Evolutionary conservation across 2,113 vertebrate genomes (phyloP).

Genomic region (Hippocampus mohnikei): DNA sequence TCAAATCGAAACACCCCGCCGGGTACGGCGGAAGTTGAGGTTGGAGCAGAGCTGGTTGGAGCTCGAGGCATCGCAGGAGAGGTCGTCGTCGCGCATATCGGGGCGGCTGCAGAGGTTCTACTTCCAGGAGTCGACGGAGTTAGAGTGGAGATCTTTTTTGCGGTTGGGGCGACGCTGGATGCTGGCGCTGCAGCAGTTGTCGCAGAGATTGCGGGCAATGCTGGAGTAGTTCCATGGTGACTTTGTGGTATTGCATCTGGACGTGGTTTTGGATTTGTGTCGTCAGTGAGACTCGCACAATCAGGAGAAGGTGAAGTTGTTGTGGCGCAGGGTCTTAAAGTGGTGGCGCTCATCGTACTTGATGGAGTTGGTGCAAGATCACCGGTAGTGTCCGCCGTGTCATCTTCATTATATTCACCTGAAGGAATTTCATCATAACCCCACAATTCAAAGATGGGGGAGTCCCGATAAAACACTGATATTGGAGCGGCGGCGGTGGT

Average conservation of each 20-base stretch:
- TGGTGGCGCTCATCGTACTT: neutral
- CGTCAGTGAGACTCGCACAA: neutral
- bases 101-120: neutral
- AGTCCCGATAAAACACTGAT: neutral
- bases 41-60: neutral
- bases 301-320: neutral
- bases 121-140: neutral
- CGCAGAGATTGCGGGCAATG: neutral
- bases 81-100: no score
- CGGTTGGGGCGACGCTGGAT: neutral
- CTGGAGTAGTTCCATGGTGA: neutral
- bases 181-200: neutral
- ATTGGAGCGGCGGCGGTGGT: neutral
- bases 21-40: neutral
- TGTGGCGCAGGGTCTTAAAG: neutral
- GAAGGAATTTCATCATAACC: neutral
- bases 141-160: neutral
- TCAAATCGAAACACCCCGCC: no score
- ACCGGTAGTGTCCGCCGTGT: neutral
- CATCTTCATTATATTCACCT: neutral
- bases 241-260: no score
- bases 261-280: neutral
- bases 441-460: slow-evolving; percentile 3
- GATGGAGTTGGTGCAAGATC: neutral
- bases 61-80: no score